Conservation (phyloP, 2,888 invertebrate species). For the Melangyna quadrimaculata region DNA sequence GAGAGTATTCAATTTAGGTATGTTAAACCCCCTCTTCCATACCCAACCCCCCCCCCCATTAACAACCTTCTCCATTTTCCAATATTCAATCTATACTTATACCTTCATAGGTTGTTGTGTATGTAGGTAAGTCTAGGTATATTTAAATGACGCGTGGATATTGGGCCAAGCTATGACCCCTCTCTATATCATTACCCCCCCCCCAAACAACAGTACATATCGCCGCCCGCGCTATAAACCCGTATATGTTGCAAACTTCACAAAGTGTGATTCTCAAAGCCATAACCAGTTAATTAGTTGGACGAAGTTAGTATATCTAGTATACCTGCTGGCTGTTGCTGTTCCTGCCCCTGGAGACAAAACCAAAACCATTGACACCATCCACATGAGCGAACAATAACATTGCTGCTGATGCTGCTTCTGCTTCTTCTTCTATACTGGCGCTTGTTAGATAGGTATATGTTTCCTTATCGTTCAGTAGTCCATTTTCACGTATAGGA, state of each 20-base stretch:
- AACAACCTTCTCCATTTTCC: background rate
- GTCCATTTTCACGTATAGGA: background rate
- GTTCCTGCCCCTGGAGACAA: conserved; percentile 58
- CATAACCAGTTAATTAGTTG: conserved; percentile 71
- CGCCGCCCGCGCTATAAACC: background rate
- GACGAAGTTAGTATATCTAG: conserved; percentile 63
- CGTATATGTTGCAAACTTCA: conserved; percentile 52
- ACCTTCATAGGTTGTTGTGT: background rate
- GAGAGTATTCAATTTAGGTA: conserved; percentile 64
- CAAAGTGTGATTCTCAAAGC: conserved; percentile 70
- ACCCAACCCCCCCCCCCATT: no score
- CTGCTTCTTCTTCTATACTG: background rate
- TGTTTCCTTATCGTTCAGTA: background rate
- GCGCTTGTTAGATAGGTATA: background rate
- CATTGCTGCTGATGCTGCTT: conserved; percentile 28
- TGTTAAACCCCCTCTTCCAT: background rate
- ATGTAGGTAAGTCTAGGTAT: background rate
- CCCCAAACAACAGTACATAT: no score
- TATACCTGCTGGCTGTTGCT: no score
- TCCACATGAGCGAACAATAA: conserved; percentile 69
- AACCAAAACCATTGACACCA: conserved; percentile 70
- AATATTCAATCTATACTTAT: background rate
- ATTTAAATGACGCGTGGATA: conserved; percentile 34
- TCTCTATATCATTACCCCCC: background rate
- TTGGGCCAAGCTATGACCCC: background rate